These are phyloP conservation scores for cattle (Bos taurus) DNA, from an alignment of 2,113 vertebrate species.

Conservation along the genomic window ARS-UCD2.0 NC_037350.1:51135001-51135500, in stretches of 20 bases:
- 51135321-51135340: background rate
- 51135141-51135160: background rate
- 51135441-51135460: background rate
- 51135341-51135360: background rate
- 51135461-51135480: background rate
- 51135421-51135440: background rate
- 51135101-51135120: background rate
- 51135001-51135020: background rate
- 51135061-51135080: background rate
- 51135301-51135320: background rate
- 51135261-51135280: background rate
- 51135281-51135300: background rate
- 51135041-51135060: background rate
- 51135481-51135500: background rate
- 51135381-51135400: fast-evolving
- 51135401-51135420: background rate
- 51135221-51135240: background rate
- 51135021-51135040: background rate
- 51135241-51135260: background rate
- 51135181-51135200: background rate
- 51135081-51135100: background rate
- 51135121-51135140: too few relatives aligned
- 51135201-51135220: background rate
- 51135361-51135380: fast-evolving
- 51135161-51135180: background rate